A percentile compares a stretch with the other conserved stretches of the same genome.
phyloP scores from a whole-genome alignment of 2,888 invertebrate species.

The Oithona nana region DNA sequence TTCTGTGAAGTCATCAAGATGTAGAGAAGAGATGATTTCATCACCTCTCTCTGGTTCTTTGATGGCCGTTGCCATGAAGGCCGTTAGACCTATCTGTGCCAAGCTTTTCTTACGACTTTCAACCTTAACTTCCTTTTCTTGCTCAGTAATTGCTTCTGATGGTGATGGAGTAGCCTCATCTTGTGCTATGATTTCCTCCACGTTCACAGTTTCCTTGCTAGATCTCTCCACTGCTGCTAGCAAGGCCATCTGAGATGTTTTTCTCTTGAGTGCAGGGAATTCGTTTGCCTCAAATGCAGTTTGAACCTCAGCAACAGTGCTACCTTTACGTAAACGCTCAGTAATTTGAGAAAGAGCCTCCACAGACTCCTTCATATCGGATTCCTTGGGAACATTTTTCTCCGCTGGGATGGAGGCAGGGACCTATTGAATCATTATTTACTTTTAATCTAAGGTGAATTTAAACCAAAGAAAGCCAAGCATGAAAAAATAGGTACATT shows the following conservation, averaged over 20 bases:
- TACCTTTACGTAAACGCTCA: neutral
- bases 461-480: too few relatives aligned
- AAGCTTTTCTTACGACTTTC: neutral
- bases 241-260: slow-evolving; percentile 62
- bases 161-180: slow-evolving; percentile 14
- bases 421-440: too few relatives aligned
- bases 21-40: slow-evolving; percentile 60
- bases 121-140: slow-evolving; percentile 5
- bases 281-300: slow-evolving; percentile 23
- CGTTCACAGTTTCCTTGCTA: slow-evolving; percentile 57
- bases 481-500: too few relatives aligned
- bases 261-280: slow-evolving; percentile 56
- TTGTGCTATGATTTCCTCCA: slow-evolving; percentile 31
- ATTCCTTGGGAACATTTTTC: neutral
- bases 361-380: neutral
- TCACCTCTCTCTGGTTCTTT: slow-evolving; percentile 41
- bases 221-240: slow-evolving; percentile 58
- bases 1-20: slow-evolving; percentile 57
- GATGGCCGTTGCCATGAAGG: slow-evolving; percentile 67
- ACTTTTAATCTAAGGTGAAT: too few relatives aligned
- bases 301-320: slow-evolving; percentile 11
- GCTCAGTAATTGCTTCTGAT: too few relatives aligned
- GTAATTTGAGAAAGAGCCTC: slow-evolving; percentile 11
- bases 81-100: slow-evolving; percentile 37
- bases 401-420: neutral